Evolutionary conservation across 2,113 vertebrate species (phyloP).

Genomic region (Physeter macrocephalus): DNA sequence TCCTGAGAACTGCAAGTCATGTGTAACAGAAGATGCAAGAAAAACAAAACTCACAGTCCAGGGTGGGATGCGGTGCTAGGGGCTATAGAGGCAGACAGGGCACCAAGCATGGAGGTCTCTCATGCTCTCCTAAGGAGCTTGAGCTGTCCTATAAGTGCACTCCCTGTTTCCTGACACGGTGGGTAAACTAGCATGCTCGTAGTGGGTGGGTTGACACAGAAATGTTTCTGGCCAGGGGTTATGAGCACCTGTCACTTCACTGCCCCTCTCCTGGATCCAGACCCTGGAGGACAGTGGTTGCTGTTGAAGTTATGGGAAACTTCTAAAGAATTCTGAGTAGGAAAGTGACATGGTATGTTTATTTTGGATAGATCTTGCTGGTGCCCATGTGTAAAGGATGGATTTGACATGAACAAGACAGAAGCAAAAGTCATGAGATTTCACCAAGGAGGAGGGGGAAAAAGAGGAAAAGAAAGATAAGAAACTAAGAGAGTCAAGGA

Average conservation of each 20-base stretch:
- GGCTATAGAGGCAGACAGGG: neutral
- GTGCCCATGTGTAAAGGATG: neutral
- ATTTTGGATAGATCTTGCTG: neutral
- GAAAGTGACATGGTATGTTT: neutral
- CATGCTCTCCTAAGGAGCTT: too few relatives aligned
- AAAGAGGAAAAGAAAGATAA: neutral
- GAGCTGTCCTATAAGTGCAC: neutral
- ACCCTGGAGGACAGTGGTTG: neutral
- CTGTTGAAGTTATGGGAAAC: neutral
- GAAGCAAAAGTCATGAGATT: neutral
- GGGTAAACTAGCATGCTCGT: neutral
- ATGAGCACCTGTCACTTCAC: neutral
- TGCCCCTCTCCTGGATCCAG: neutral
- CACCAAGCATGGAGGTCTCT: neutral
- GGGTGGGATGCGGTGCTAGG: neutral
- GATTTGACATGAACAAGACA: neutral
- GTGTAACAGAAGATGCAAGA: neutral
- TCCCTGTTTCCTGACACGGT: neutral
- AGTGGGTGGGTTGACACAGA: neutral
- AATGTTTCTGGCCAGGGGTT: neutral
- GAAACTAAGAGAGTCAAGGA: neutral
- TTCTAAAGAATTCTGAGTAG: neutral
- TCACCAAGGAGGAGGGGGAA: neutral
- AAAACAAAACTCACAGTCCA: neutral
- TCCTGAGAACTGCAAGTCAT: neutral